Percentiles rank a stretch among this genome's conserved stretches.
These are phyloP conservation scores for Nipponacmea schrenckii DNA, from an alignment of 2,888 invertebrate species.

Conservation along the genomic window DNA sequence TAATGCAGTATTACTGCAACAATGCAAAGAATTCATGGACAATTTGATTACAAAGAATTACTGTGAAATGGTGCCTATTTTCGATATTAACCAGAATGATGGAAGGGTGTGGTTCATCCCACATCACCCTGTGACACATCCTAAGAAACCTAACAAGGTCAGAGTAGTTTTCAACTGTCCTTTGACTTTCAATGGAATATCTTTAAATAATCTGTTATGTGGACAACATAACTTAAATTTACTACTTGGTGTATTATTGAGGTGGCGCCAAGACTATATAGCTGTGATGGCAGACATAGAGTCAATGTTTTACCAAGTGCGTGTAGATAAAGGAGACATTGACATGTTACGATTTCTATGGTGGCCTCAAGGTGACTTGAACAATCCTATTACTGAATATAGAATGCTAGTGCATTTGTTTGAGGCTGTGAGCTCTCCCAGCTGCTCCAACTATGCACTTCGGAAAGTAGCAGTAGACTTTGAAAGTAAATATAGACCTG, in stretches of 20 bases:
- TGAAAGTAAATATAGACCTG: not conserved
- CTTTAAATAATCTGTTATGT: conserved; percentile 32
- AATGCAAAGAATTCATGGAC: conserved; percentile 19
- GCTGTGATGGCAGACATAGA: conserved; percentile 35
- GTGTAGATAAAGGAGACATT: conserved; percentile 24
- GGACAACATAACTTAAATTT: conserved; percentile 39
- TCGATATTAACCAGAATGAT: not conserved
- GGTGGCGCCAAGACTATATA: conserved; percentile 34
- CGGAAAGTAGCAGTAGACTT: not conserved
- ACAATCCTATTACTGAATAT: not conserved
- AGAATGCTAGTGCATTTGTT: conserved; percentile 13
- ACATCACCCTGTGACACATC: too few relatives aligned
- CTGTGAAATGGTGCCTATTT: conserved; percentile 14
- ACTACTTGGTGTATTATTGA: conserved; percentile 32
- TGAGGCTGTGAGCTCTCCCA: too few relatives aligned
- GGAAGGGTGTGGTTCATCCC: conserved; percentile 18
- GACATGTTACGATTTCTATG: conserved; percentile 11
- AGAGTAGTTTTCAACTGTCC: conserved; percentile 35
- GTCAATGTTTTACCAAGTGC: conserved; percentile 31
- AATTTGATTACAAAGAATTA: conserved; percentile 22
- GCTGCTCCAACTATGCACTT: conserved; percentile 1
- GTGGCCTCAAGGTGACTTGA: too few relatives aligned
- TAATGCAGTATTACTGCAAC: conserved; percentile 5
- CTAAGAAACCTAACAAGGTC: too few relatives aligned
- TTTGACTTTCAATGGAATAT: conserved; percentile 27